Evolutionary conservation across 1,140 invertebrate genomes (phyloP).

Genomic region (Brachionus koreanus): DNA sequence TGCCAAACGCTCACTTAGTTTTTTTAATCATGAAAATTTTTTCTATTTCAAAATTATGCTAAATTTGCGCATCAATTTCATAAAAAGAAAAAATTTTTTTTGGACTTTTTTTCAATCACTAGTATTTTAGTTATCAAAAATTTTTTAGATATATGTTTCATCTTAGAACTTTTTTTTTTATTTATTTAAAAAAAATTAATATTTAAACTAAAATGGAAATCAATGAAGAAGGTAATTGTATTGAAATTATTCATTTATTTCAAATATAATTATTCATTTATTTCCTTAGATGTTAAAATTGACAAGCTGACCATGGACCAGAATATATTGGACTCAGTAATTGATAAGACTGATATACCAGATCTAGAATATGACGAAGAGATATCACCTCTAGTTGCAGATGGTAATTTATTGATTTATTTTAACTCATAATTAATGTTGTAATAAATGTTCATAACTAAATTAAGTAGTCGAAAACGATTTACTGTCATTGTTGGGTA

Average conservation of each 20-base stretch:
- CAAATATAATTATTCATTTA: neutral
- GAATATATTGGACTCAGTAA: neutral
- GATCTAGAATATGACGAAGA: slow-evolving; percentile 42
- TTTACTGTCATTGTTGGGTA: slow-evolving; percentile 31
- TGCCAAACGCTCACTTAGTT: neutral
- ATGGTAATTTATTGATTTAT: slow-evolving; percentile 26
- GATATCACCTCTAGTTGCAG: slow-evolving; percentile 22
- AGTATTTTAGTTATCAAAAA: neutral
- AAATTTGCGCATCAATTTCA: neutral
- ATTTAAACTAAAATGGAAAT: neutral
- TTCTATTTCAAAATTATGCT: slow-evolving; percentile 30
- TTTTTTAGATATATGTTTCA: neutral
- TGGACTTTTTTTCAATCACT: neutral
- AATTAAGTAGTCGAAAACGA: slow-evolving; percentile 26
- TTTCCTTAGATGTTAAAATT: neutral
- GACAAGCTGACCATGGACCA: neutral
- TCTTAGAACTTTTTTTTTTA: neutral
- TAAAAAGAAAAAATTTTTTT: no score
- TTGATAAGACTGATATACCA: slow-evolving; percentile 28
- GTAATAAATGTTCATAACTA: neutral
- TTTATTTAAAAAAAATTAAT: neutral
- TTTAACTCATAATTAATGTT: neutral
- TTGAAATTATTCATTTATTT: neutral
- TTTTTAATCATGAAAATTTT: neutral
- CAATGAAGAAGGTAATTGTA: neutral